Evolutionary conservation across 2,113 vertebrate species (phyloP).

Genomic region (Rhagologus leucostigma): DNA sequence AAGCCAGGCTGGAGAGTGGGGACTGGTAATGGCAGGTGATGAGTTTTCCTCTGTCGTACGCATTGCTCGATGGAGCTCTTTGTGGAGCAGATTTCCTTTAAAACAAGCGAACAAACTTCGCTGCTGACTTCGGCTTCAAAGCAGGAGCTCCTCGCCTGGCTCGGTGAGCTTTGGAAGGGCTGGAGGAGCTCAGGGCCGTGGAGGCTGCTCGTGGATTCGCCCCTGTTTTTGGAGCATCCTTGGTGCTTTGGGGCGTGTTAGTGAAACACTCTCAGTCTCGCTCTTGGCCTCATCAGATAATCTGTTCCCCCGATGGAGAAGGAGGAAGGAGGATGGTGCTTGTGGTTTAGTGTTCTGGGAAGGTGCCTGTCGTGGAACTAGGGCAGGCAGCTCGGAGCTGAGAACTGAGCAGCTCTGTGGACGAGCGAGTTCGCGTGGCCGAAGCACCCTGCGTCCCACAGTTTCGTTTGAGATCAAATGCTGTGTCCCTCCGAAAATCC

Average conservation of each 20-base stretch:
- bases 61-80: neutral
- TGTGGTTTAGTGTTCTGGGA: neutral
- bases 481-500: neutral
- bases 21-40: too few relatives aligned
- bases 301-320: neutral
- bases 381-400: neutral
- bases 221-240: neutral
- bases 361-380: neutral
- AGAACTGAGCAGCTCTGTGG: neutral
- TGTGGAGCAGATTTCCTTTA: neutral
- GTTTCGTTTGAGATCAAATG: neutral
- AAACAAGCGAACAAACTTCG: neutral
- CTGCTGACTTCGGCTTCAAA: neutral
- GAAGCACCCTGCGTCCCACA: neutral
- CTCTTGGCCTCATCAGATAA: too few relatives aligned
- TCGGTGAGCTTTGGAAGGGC: neutral
- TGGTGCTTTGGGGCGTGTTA: neutral
- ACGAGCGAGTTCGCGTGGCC: fast-evolving
- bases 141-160: neutral
- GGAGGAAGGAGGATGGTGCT: neutral
- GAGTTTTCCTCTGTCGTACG: fast-evolving
- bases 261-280: fast-evolving
- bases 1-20: neutral
- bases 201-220: neutral
- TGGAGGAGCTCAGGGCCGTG: neutral